Evolutionary conservation across 2,888 invertebrate species (phyloP).

Genomic region (Caenorhabditis sp.): DNA sequence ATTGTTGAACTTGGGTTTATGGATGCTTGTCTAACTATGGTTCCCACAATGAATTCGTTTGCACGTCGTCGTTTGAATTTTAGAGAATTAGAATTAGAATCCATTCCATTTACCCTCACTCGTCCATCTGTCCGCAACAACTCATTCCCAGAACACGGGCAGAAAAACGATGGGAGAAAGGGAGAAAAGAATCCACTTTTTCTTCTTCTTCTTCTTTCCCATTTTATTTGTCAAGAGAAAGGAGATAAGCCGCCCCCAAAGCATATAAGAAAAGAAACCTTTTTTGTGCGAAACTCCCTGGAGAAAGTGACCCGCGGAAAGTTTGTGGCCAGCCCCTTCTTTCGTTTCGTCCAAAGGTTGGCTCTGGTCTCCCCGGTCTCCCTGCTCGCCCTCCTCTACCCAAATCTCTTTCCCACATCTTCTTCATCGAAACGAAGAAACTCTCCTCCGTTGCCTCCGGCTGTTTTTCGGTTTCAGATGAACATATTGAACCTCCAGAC

Average conservation of each 20-base stretch:
- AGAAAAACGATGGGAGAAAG: too few species aligned
- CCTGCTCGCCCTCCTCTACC: conserved; percentile 2
- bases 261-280: conserved; percentile 7
- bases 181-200: conserved; percentile 15
- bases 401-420: conserved; percentile 19
- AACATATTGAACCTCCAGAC: conserved; percentile 14
- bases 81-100: neutral
- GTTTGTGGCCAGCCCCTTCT: neutral
- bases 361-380: neutral
- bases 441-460: conserved; percentile 12
- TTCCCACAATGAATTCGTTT: conserved; percentile 3
- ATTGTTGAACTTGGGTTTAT: too few species aligned
- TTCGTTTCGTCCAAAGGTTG: conserved; percentile 19
- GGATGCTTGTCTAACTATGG: too few species aligned
- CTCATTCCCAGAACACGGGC: neutral
- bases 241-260: conserved; percentile 13
- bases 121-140: neutral
- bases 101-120: neutral
- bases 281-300: conserved; percentile 30
- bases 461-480: conserved; percentile 18
- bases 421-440: conserved; percentile 20
- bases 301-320: conserved; percentile 12
- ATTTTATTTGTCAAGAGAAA: conserved; percentile 20
- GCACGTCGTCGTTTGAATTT: neutral
- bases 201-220: conserved; percentile 1